Evolutionary conservation across 2,888 invertebrate genomes (phyloP), one percentile per base, ranked within the genome.

Genomic region (Monochamus alternatus): DNA sequence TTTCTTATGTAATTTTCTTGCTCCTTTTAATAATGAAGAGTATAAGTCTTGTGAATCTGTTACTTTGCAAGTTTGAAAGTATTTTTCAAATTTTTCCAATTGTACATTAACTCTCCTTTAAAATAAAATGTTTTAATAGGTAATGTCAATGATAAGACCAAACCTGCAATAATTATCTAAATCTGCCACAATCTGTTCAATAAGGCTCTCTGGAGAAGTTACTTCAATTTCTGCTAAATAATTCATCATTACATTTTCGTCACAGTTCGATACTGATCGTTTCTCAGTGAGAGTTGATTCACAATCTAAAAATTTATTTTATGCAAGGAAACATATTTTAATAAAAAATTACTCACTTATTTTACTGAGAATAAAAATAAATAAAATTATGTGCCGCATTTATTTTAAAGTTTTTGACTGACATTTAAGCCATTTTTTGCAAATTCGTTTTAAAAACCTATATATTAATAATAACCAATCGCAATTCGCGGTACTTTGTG

Each of bases 181-280:
- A 55, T 89, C 87, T 5, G 89, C 86, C 51, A 87, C 83, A 0
- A 90, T 83, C 47, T 91, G 81, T 75, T 89, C 85, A 1, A 91
- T 84, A 74, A 92, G 90, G 55, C 90, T 89, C 83, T 92, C 92
- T 0, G 92, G 92, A 85, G 90, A 91, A 14, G 90, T 89, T 5
- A 90, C 88, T 83, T 91, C 90, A 64, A 91, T 85, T 73, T 90
- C 88, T 1, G 91, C 91, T 77, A 92, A 85, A 80, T 90, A 89
- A 72, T 87, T 80, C 81, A 92, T 86, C 58, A 92, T 78, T 74
- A 87, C 86, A 80, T 91, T 90, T 75, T 89, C 89, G 43, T 85
- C 79, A 75, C 89, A 89, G 7, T 66, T 44, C 51, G 38, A n/a
- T 51, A 9, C 22, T 44, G 14, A 8, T 32, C 58, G 22, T 44